These are phyloP conservation scores for Aptenodytes forsteri DNA, from an alignment of 2,113 vertebrate genomes.

Conservation along the genomic window DNA sequence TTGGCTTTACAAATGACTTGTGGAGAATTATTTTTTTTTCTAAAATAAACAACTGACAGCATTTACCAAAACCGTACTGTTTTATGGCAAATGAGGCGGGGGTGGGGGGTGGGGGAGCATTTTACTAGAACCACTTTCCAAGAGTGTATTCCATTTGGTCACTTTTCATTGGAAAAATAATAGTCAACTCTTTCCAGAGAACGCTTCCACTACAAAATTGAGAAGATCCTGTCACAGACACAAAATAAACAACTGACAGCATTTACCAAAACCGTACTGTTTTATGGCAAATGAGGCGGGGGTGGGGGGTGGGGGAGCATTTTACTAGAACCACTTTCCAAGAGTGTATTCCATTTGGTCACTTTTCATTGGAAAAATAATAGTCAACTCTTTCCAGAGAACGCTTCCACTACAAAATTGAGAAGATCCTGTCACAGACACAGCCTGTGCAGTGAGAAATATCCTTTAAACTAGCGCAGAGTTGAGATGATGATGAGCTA, in stretches of 20 bases:
- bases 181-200: not conserved
- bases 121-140: not conserved
- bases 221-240: not conserved
- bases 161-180: conserved; percentile 23
- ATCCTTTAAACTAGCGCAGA: not conserved
- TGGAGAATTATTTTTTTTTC: not conserved
- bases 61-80: not conserved
- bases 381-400: not conserved
- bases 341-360: not conserved
- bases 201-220: not conserved
- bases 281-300: not conserved
- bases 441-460: not conserved
- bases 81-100: not conserved
- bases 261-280: not conserved
- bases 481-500: not conserved
- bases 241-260: not conserved
- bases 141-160: not conserved
- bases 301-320: not conserved
- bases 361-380: conserved; percentile 23
- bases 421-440: not conserved
- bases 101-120: not conserved
- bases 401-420: not conserved
- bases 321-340: not conserved
- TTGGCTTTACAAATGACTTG: not conserved
- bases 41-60: not conserved